Evolutionary conservation across 2,113 vertebrate genomes (phyloP).

Genomic region (Indicator maculatus): DNA sequence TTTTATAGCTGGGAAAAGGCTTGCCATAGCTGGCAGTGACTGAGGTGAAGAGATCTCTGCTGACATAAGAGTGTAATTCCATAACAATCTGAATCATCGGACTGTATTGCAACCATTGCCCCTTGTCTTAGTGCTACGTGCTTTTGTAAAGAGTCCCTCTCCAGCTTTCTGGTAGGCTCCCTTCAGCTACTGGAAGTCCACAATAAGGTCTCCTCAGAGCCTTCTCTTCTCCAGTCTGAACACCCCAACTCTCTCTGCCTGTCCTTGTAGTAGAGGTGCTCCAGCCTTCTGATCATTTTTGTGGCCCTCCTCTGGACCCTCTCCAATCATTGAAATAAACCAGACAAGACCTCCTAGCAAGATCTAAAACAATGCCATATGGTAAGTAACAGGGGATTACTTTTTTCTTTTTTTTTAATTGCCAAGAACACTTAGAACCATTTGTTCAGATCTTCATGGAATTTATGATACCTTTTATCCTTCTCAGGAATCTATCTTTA

Average conservation of each 20-base stretch:
- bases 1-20: not conserved
- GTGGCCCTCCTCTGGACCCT: not conserved
- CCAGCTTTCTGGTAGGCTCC: no score
- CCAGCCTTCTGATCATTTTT: no score
- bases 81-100: not conserved
- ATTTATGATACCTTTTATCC: not conserved
- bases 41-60: not conserved
- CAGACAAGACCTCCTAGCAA: conserved; percentile 9
- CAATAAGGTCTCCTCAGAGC: no score
- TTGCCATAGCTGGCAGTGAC: not conserved
- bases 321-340: not conserved
- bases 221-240: no score
- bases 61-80: not conserved
- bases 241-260: no score
- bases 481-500: not conserved
- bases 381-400: not conserved
- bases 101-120: not conserved
- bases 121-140: no score
- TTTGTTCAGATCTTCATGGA: not conserved
- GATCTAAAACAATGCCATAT: conserved; percentile 16
- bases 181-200: no score
- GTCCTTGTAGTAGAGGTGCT: no score
- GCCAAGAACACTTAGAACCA: not conserved
- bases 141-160: no score
- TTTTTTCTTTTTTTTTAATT: not conserved